Evolutionary conservation across 1,140 invertebrate genomes (phyloP).

Genomic region (Dufourea novaeangliae): DNA sequence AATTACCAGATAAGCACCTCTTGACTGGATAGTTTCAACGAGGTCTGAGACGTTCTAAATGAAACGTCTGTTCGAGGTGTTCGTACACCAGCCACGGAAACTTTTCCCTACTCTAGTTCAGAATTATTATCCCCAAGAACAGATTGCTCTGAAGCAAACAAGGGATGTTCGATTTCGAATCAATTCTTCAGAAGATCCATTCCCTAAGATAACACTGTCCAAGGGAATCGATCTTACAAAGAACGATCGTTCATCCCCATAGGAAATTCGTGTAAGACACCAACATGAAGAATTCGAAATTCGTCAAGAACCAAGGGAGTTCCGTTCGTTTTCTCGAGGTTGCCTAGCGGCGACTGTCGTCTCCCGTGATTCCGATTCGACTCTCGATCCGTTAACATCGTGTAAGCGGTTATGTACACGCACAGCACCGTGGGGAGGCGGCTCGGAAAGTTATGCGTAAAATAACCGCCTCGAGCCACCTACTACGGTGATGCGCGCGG

Average conservation of each 20-base stretch:
- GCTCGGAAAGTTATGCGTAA: constrained; percentile 63
- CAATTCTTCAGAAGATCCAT: no score
- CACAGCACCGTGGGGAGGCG: constrained; percentile 43
- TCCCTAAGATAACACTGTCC: no score
- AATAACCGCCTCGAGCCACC: constrained; percentile 61
- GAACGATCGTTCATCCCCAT: no score
- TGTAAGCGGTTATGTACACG: constrained; percentile 12
- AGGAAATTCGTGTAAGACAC: no score
- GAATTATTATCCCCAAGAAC: constrained; percentile 25
- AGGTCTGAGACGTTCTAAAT: constrained; percentile 53
- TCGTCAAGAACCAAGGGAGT: background rate
- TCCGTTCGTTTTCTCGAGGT: background rate
- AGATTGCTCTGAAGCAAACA: background rate
- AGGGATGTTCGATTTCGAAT: no score
- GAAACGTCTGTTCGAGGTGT: constrained; percentile 40
- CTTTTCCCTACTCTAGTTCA: background rate
- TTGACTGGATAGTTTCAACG: constrained; percentile 44
- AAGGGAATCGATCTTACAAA: no score
- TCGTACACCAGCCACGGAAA: constrained; percentile 5
- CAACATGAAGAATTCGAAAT: background rate
- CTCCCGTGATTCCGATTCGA: constrained; percentile 35
- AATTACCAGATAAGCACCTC: constrained; percentile 46
- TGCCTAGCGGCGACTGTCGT: constrained; percentile 2
- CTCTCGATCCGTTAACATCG: constrained; percentile 45
- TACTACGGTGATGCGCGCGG: constrained; percentile 65